These are phyloP conservation scores for Triops cancriformis DNA, from an alignment of 1,140 invertebrate genomes.

Conservation along the genomic window DNA sequence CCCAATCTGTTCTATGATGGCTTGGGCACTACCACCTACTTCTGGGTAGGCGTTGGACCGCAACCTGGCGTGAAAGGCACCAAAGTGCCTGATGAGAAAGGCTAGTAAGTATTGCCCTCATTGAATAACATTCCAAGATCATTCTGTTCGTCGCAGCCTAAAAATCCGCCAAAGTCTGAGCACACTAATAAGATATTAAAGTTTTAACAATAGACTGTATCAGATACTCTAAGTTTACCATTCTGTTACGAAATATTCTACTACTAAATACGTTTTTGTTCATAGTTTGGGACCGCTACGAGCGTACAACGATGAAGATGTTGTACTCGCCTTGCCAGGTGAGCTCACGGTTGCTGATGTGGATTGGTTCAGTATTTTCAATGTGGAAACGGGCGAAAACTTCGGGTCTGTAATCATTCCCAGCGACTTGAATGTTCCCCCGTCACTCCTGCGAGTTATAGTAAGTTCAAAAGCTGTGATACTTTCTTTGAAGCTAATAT, in stretches of 20 bases:
- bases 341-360: constrained; percentile 73
- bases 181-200: no score
- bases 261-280: no score
- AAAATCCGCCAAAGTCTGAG: no score
- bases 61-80: constrained; percentile 68
- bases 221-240: no score
- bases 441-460: constrained; percentile 58
- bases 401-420: constrained; percentile 70
- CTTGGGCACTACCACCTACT: constrained; percentile 58
- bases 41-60: constrained; percentile 80
- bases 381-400: constrained; percentile 59
- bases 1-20: constrained; percentile 70
- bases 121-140: not conserved
- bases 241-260: no score
- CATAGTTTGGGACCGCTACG: constrained; percentile 59
- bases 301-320: constrained; percentile 61
- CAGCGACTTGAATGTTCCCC: constrained; percentile 73
- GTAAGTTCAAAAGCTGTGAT: constrained; percentile 34
- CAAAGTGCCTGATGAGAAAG: constrained; percentile 80
- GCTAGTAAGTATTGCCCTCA: constrained; percentile 65
- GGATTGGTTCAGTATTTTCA: constrained; percentile 75
- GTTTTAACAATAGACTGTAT: no score
- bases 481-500: constrained; percentile 24
- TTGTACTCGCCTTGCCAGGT: constrained; percentile 68
- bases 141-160: not conserved